These are phyloP conservation scores for Marmota flaviventris DNA, from an alignment of 2,113 vertebrate genomes.

Conservation along the genomic window DNA sequence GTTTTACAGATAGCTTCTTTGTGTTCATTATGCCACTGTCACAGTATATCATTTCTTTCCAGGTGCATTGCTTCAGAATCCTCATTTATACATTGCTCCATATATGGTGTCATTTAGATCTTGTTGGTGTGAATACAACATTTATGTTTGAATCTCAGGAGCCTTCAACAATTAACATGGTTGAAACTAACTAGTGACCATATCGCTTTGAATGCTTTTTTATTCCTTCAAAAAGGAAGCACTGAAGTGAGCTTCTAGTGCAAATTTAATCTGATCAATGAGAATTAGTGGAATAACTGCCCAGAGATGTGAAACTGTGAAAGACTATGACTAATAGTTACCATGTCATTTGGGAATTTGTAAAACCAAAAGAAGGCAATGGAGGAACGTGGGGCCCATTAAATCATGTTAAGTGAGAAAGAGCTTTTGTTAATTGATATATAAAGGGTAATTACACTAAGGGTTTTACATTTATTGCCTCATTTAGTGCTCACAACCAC, in stretches of 20 bases:
- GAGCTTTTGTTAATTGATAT: neutral
- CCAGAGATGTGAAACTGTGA: neutral
- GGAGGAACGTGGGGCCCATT: neutral
- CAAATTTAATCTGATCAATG: neutral
- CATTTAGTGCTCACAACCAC: neutral
- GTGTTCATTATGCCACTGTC: neutral
- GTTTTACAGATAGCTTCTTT: neutral
- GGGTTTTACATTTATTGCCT: neutral
- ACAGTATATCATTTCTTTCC: neutral
- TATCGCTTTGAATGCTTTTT: too few species aligned
- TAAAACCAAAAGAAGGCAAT: neutral
- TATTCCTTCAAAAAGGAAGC: neutral
- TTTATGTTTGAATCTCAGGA: conserved; percentile 33
- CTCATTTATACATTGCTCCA: neutral
- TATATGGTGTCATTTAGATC: neutral
- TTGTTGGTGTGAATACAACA: neutral
- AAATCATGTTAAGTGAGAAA: neutral
- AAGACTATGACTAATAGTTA: neutral
- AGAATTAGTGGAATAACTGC: neutral
- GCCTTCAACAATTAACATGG: neutral
- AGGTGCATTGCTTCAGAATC: neutral
- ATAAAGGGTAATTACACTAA: neutral
- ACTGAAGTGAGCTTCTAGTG: neutral
- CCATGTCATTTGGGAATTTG: neutral
- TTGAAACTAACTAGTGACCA: too few species aligned